phyloP scores from a whole-genome alignment of 2,797 vertebrate species.

The Macrochelys suwanniensis region DNA sequence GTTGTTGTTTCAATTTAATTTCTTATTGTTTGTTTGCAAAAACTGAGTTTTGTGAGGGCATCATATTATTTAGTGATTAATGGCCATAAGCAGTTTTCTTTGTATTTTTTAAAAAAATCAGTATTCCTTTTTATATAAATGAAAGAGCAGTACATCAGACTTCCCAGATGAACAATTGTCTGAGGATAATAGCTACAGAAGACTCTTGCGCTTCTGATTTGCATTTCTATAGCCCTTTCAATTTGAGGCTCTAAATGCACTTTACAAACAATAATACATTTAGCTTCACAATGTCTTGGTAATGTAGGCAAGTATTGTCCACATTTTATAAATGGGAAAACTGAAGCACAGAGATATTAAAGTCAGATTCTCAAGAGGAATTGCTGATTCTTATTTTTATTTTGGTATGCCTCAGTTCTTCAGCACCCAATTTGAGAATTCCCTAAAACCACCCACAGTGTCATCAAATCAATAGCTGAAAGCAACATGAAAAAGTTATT shows the following conservation, averaged over 20 bases:
- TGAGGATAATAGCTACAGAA: conserved; percentile 59
- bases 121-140: conserved; percentile 55
- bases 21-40: conserved; percentile 24
- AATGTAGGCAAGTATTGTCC: conserved; percentile 57
- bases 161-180: conserved; percentile 30
- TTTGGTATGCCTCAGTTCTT: conserved; percentile 42
- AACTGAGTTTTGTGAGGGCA: not conserved
- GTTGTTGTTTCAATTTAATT: conserved; percentile 31
- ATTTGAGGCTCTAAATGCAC: conserved; percentile 59
- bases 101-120: not conserved
- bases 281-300: conserved; percentile 65
- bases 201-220: conserved; percentile 47
- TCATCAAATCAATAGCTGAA: not conserved
- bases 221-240: conserved; percentile 63
- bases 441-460: not conserved
- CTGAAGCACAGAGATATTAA: conserved; percentile 37
- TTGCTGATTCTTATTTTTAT: conserved; percentile 20
- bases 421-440: not conserved
- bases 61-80: not conserved
- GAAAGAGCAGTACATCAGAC: conserved; percentile 21
- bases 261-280: conserved; percentile 69
- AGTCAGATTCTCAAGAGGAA: conserved; percentile 29
- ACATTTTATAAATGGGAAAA: conserved; percentile 41
- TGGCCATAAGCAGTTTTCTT: not conserved
- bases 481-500: conserved; percentile 37